Evolutionary conservation across 1,140 invertebrate genomes (phyloP), one percentile per base, ranked within the genome.

Genomic region (Zaprionus kolodkinae): DNA sequence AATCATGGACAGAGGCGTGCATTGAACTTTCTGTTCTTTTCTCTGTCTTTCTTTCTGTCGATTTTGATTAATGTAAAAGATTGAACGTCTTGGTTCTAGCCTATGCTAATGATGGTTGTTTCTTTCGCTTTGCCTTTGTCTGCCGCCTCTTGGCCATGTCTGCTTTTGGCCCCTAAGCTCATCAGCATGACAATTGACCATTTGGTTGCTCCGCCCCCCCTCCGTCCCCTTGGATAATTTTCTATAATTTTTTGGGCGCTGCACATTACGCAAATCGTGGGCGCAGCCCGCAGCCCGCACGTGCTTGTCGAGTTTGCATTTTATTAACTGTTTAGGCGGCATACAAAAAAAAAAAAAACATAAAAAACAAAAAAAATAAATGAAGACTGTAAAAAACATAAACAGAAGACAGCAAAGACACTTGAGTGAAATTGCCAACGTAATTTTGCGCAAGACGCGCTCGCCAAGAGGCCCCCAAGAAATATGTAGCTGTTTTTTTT

Each of bases 371-470:
- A 77, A 68, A 52, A 15, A 9, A 52, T 21, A 21, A 1, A 21
- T 21, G 2, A 21, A 21, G 21, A 21, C 21, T 21, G 21, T 21
- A 1, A 30, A 30, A 30, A 5, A 30, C 6, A 30, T 30, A 30
- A 30, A 30, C 27, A 30, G 6, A 40, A 40, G 38, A 7, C 38
- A n/a, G 38, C 38, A 30, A 30, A 40, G 38, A 7, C 38, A 30
- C 35, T 76, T 57, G 59, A 78, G 85, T 85, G 85, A 88, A 88
- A 88, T 88, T 86, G 78, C 77, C 78, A 89, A 90, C 85, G 85
- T 89, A 89, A 89, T 81, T 89, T 89, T 90, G 71, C 85, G 86
- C 85, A 89, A 89, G 78, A 54, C 21, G 45, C 45, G 33, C 15
- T 1, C n/a, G 21, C 57, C 21, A 48, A 17, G 17, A 48, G 45